phyloP scores from a whole-genome alignment of 2,797 vertebrate species.

The Sternarchorhynchus goeldii region DNA sequence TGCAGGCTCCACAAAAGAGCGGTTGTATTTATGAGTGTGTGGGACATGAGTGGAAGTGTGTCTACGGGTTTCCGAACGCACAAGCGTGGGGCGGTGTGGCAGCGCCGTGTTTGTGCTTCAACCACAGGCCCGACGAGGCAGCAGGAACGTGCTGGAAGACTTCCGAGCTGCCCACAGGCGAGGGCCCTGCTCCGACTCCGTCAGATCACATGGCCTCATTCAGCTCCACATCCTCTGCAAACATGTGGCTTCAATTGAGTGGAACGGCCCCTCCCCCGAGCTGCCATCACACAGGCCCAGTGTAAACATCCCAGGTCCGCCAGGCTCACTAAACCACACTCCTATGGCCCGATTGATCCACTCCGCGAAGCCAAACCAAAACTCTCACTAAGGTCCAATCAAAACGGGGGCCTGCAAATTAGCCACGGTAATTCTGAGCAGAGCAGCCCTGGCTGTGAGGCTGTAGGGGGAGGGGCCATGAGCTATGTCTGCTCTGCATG shows the following conservation, averaged over 20 bases:
- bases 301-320: conserved; percentile 53
- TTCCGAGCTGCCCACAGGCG: conserved; percentile 60
- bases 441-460: not conserved
- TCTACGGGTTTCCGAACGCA: conserved; percentile 38
- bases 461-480: not conserved
- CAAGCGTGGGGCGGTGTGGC: conserved; percentile 39
- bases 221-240: conserved; percentile 59
- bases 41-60: conserved; percentile 31
- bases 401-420: conserved; percentile 48
- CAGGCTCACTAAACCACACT: conserved; percentile 39
- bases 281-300: conserved; percentile 42
- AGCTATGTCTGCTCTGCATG: not conserved
- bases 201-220: conserved; percentile 56
- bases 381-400: conserved; percentile 49
- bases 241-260: conserved; percentile 63
- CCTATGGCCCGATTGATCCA: conserved; percentile 43
- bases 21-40: conserved; percentile 36
- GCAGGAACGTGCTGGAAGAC: conserved; percentile 55
- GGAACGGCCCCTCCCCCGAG: conserved; percentile 52
- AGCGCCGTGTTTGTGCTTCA: conserved; percentile 49
- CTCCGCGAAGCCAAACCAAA: conserved; percentile 47
- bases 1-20: conserved; percentile 31
- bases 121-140: conserved; percentile 52
- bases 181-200: conserved; percentile 56
- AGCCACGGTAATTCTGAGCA: conserved; percentile 27